Base-by-base conservation (phyloP, 1,140 invertebrate species). In the Leptoteleia sp. region DNA sequence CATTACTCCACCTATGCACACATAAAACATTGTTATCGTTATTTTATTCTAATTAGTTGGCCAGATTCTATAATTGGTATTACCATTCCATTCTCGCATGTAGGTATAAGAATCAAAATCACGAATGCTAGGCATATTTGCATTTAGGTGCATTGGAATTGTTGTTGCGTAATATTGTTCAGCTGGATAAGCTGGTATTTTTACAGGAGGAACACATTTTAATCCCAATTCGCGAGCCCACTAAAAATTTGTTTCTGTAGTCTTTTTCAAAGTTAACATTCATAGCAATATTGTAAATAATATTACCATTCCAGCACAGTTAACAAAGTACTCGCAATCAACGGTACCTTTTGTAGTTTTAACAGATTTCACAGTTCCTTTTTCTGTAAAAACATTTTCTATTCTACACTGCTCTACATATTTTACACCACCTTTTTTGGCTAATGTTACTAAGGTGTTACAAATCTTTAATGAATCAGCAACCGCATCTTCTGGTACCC, bases 401-500 rank as follows among this genome's bases (percentile, higher is more conserved):
- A 94, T 90, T 33, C 84, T 81, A 65, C 93, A 93, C 52, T 92
- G 87, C 83, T 94, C 93, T 43, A 92, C 83, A 68, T 93, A 92
- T 76, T 88, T 86, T 0, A 90, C 92, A 48, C 93, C 93, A 52
- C 90, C 88, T 81, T 92, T 86, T 82, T 89, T 87, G 6, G 93
- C 92, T 55, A 93, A 81, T 68, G 90, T 84, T 25, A 92, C 91
- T 38, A 95, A 82, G 38, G 90, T 90, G 57, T 91, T 81, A 76
- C 92, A 93, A 11, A 94, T 90, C 33, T 91, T 91, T 67, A 88
- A 88, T 0, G 93, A 90, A 85, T 94, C 91, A 4, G 93, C 92
- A 37, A 93, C 91, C 25, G 93, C 92, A 91, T 96, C 95, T 76
- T 92, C 92, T 9, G 94, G 93, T 4, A 95, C 91, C 91, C 93